Conservation (phyloP, 1,140 invertebrate species). For the Pogonognathellus flavescens region DNA sequence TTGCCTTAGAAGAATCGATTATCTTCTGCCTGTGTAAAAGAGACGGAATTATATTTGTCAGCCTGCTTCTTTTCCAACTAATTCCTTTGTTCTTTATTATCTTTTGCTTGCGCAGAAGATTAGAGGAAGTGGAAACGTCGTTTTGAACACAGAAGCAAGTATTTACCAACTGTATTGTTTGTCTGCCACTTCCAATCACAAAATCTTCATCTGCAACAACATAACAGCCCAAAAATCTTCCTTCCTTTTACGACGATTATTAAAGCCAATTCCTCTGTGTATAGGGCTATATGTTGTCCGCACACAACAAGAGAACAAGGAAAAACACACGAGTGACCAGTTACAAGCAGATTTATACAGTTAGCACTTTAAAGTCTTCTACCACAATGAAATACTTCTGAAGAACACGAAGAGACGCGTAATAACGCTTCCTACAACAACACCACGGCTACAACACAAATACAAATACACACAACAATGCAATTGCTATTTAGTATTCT, state of each 20-base stretch:
- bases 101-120: not conserved
- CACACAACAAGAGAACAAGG: no score
- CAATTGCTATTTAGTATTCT: constrained; percentile 10
- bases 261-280: no score
- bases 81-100: constrained; percentile 24
- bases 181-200: not conserved
- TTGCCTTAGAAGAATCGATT: no score
- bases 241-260: constrained; percentile 11
- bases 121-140: constrained; percentile 20
- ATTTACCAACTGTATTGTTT: constrained; percentile 6
- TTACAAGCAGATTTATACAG: not conserved
- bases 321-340: no score
- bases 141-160: not conserved
- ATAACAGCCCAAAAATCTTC: constrained; percentile 36
- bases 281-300: no score
- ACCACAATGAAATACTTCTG: not conserved
- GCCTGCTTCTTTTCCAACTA: not conserved
- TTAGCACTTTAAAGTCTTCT: not conserved
- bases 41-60: not conserved
- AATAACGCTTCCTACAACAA: not conserved
- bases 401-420: not conserved
- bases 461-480: not conserved
- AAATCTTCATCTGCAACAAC: constrained; percentile 5
- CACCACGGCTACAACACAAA: not conserved
- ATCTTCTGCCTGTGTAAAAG: no score